Base-by-base conservation (phyloP, 1,140 invertebrate species). In the Pygmarrhopalites habei region DNA sequence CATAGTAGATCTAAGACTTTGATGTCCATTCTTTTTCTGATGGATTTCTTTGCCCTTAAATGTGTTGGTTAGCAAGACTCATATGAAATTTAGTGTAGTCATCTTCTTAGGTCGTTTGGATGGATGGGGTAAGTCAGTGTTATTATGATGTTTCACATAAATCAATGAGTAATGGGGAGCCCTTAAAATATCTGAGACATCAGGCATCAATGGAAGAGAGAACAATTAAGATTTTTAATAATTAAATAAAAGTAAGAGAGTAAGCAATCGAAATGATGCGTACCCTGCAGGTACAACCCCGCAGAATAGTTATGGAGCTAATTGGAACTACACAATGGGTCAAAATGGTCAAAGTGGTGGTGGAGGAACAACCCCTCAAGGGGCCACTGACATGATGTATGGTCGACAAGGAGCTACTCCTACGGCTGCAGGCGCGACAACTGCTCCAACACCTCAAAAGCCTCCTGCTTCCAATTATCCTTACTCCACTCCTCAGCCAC, bases 281-380 rank as follows among this genome's bases (percentile, higher is more conserved):
- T 4, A 10, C 4, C 19, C 39, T 64, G 35, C 57, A 70, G 69
- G 69, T 63, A 67, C 69, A 29, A 70, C 69, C 23, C 69, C 69
- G 39, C 69, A 70, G 60, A 70, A 60, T 64, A 70, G 61, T 60
- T 70, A 70, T 47, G 68, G 68, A 62, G 68, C 68, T n/a, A 70
- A 70, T 57, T 70, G 69, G 69, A 70, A 70, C 58, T 70, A 70
- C 66, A 51, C 69, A 17, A 70, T 70, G 69, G 69, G 69, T 57
- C 69, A 70, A 60, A 70, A 70, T 64, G 69, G 69, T 19, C 60
- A 62, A 57, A 70, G 69, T 46, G 49, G 53, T 41, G 53, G 35
- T 17, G 56, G 62, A 49, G 65, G 64, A 25, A 62, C 57, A n/a
- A 67, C 69, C 29, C 69, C 69, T 28, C 65, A 67, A 61, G 68